phyloP scores from a whole-genome alignment of 2,888 invertebrate genomes.

The Drosophila meridionalis region DNA sequence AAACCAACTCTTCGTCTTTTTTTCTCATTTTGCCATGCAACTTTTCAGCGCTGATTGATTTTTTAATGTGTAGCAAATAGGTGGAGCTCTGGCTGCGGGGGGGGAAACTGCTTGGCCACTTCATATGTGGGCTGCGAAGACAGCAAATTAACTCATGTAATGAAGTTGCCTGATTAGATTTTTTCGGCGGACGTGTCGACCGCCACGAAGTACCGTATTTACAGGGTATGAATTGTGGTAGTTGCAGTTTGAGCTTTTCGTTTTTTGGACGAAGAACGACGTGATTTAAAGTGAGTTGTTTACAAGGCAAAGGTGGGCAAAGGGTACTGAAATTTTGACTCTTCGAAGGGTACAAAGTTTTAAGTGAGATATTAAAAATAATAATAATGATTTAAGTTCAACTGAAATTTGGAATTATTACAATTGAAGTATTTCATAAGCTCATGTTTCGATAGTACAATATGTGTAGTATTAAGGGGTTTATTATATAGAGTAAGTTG shows the following conservation, averaged over 20 bases:
- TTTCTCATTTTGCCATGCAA: slow-evolving; percentile 31
- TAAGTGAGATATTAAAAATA: not conserved
- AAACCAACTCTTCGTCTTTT: slow-evolving; percentile 8
- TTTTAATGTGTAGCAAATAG: slow-evolving; percentile 53
- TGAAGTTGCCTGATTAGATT: slow-evolving; percentile 37
- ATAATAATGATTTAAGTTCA: not conserved
- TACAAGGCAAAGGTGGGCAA: not conserved
- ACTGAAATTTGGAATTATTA: not conserved
- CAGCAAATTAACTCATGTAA: slow-evolving; percentile 53
- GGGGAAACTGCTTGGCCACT: slow-evolving; percentile 2
- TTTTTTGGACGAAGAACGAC: not conserved
- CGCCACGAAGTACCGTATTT: not conserved
- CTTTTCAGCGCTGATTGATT: slow-evolving; percentile 69
- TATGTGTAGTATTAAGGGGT: no score
- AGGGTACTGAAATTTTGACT: not conserved
- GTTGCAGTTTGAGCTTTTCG: not conserved
- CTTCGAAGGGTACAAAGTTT: not conserved
- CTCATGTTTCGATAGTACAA: no score
- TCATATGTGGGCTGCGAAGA: slow-evolving; percentile 55
- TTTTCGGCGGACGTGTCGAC: slow-evolving; percentile 1
- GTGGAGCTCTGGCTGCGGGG: not conserved
- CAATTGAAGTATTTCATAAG: no score
- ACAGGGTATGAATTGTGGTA: not conserved
- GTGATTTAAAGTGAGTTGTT: not conserved
- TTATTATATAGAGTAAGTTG: no score